phyloP scores from a whole-genome alignment of 2,113 vertebrate genomes.

The Holacanthus passer region DNA sequence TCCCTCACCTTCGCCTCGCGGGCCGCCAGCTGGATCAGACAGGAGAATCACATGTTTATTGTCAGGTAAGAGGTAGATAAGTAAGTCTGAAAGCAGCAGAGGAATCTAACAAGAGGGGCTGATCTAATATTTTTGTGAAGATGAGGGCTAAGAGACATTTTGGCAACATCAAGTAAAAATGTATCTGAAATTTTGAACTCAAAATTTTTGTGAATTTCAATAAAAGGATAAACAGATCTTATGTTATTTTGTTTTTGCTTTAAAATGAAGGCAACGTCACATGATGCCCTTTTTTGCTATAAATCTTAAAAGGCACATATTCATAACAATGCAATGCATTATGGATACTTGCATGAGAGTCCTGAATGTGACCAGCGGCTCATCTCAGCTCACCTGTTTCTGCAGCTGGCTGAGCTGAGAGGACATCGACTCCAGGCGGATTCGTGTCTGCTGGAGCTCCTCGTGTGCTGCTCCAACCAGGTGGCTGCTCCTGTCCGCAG shows the following conservation, averaged over 20 bases:
- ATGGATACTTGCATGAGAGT: background rate
- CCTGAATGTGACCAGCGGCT: background rate
- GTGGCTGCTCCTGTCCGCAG: slow-evolving; percentile 93
- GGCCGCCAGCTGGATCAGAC: slow-evolving; percentile 86
- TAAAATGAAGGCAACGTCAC: background rate
- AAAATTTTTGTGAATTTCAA: no score
- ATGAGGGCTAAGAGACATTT: background rate
- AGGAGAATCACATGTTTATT: background rate
- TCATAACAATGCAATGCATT: background rate
- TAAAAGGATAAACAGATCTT: background rate
- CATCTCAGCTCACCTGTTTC: slow-evolving; percentile 89
- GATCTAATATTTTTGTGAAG: background rate
- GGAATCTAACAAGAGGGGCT: background rate
- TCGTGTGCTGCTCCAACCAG: slow-evolving; percentile 93
- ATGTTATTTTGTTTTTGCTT: background rate
- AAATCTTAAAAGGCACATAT: background rate
- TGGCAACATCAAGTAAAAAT: no score
- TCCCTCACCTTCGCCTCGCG: slow-evolving; percentile 93
- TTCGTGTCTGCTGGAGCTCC: slow-evolving; percentile 92
- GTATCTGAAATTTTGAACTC: no score
- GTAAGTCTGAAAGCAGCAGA: background rate
- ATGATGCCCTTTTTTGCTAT: background rate
- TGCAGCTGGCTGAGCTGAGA: slow-evolving; percentile 95
- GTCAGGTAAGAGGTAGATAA: background rate
- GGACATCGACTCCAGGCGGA: slow-evolving; percentile 91